Evolutionary conservation across 2,888 invertebrate genomes (phyloP).

Genomic region (Dioctria linearis): DNA sequence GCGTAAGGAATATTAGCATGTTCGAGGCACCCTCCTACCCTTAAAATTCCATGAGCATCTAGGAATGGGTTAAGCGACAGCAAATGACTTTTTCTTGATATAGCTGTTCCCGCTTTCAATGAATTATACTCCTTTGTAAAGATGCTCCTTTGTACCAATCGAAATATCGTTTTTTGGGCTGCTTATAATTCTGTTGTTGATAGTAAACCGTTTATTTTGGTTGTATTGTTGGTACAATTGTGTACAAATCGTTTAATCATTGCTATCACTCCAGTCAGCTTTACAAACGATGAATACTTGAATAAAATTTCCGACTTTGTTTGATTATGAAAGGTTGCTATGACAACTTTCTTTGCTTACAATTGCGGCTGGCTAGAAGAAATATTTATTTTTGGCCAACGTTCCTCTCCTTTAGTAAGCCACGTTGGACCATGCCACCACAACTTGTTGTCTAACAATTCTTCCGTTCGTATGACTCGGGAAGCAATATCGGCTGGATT

Average conservation of each 20-base stretch:
- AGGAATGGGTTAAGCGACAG: background rate
- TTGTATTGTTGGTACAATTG: background rate
- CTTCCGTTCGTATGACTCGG: background rate
- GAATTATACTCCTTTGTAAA: background rate
- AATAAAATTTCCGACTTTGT: background rate
- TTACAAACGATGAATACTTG: background rate
- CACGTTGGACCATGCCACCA: background rate
- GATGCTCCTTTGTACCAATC: background rate
- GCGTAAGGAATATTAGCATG: background rate
- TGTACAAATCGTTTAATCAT: background rate
- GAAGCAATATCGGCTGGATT: constrained; percentile 4
- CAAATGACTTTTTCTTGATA: background rate
- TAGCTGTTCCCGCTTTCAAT: background rate
- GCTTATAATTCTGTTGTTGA: too few species aligned
- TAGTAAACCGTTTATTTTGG: background rate
- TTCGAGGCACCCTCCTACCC: background rate
- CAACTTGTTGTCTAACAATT: background rate
- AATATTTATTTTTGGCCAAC: background rate
- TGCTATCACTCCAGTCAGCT: background rate
- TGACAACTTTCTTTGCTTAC: background rate
- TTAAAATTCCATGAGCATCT: background rate
- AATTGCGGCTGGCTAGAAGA: background rate
- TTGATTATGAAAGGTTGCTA: background rate
- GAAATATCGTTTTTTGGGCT: background rate
- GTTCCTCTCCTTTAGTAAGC: too few species aligned